Base-by-base conservation (phyloP, 1,140 invertebrate species). In the Diorhabda carinulata region DNA sequence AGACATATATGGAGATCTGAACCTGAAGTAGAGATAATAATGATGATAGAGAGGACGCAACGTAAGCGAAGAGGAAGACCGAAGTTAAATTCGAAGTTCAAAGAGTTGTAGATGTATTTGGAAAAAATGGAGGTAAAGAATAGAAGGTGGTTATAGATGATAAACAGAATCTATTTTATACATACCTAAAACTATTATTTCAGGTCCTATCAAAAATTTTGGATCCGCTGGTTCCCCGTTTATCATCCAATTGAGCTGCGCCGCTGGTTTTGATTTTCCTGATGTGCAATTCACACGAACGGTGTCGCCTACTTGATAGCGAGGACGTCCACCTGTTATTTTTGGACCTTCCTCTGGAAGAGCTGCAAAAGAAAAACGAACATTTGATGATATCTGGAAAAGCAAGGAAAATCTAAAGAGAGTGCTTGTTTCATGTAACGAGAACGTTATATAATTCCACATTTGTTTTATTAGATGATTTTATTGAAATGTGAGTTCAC, bases 241-340 rank as follows among this genome's bases (percentile, higher is more conserved):
- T 77, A 96, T 92, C 80, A 91, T 92, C 94, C 94, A 96, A 56
- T 87, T 87, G 43, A 96, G 86, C 70, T 91, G 87, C 7, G 92
- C 92, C 0, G 92, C 91, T 1, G 93, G 93, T 76, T 93, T 89
- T 7, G 92, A 95, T 72, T 87, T 83, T 8, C 89, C 89, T 8
- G 92, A 93, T 8, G 92, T 93, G 81, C 93, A 95, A 80, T 93
- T 93, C 9, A 95, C 89, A 40, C 88, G 85, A 8, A 95, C 91
- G 6, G 86, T 83, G 74, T 95, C 93, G 3, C 92, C 93, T 9
- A 92, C 86, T 74, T 92, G 90, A 82, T 95, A 95, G 52, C 91
- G 87, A 0, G 89, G 86, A 66, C 87, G 85, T 40, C 92, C 92
- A 2, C 93, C 93, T 2, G 86, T 86, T 78, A 96, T 95, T 70